Conservation (phyloP, 2,797 vertebrate genomes). For the Gouania willdenowi region DNA sequence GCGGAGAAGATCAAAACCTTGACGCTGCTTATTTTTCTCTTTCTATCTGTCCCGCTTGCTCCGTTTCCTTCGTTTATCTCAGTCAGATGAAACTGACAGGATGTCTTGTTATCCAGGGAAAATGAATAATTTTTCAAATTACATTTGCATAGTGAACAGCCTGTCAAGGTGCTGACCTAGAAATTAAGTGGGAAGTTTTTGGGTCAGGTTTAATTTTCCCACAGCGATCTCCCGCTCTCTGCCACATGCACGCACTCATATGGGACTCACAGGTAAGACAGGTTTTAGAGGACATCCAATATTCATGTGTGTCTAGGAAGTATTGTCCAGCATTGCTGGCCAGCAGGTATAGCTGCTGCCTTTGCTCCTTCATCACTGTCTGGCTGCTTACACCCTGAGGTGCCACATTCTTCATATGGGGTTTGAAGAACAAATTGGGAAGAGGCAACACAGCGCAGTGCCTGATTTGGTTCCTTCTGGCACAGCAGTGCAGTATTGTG, state of each 20-base stretch:
- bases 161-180: slow-evolving; percentile 35
- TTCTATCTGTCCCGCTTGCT: not conserved
- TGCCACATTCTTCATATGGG: slow-evolving; percentile 11
- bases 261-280: slow-evolving; percentile 27
- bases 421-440: slow-evolving; percentile 6
- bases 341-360: slow-evolving; percentile 30
- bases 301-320: slow-evolving; percentile 57
- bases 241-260: not conserved
- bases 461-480: slow-evolving; percentile 1
- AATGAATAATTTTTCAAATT: slow-evolving; percentile 15
- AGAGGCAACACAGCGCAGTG: slow-evolving; percentile 10
- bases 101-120: slow-evolving; percentile 19
- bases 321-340: slow-evolving; percentile 33
- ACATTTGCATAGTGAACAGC: slow-evolving; percentile 9
- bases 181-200: slow-evolving; percentile 33
- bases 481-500: slow-evolving; percentile 12
- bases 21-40: not conserved
- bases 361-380: slow-evolving; percentile 42
- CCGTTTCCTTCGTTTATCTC: slow-evolving; percentile 17
- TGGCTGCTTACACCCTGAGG: slow-evolving; percentile 12
- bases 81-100: not conserved
- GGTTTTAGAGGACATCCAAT: slow-evolving; percentile 58
- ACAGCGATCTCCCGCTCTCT: not conserved
- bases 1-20: slow-evolving; percentile 17
- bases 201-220: slow-evolving; percentile 27